Evolutionary conservation across 2,888 invertebrate genomes (phyloP).

Genomic region (Myopa testacea): DNA sequence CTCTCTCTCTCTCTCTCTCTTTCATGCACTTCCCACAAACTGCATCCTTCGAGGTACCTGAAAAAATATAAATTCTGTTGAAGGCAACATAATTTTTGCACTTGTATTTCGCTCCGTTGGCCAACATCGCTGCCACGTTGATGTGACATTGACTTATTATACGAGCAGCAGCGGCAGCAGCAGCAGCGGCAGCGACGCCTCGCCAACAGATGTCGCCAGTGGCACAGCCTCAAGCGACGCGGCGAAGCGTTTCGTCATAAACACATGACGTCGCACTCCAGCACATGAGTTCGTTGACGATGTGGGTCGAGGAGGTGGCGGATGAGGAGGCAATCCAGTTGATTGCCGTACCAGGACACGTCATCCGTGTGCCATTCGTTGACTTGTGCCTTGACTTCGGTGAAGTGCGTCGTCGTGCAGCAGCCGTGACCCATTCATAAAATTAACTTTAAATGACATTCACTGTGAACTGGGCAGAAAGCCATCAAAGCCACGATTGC

Average conservation of each 20-base stretch:
- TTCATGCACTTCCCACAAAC: no score
- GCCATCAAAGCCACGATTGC: constrained; percentile 30
- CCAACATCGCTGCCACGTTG: constrained; percentile 1
- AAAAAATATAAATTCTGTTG: not conserved
- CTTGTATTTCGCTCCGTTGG: not conserved
- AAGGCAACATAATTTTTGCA: constrained; percentile 3
- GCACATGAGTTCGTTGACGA: not conserved
- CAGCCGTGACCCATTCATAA: constrained; percentile 40
- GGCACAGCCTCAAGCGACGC: not conserved
- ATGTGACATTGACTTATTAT: constrained; percentile 36
- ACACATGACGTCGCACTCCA: constrained; percentile 33
- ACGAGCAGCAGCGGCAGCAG: not conserved
- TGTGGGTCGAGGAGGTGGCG: not conserved
- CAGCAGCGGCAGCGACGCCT: not conserved
- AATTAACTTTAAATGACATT: constrained; percentile 37
- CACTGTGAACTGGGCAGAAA: constrained; percentile 29
- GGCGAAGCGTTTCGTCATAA: constrained; percentile 16
- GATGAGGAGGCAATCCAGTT: not conserved
- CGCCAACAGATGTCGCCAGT: constrained; percentile 18
- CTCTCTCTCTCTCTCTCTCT: no score
- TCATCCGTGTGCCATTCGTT: constrained; percentile 7
- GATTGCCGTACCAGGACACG: constrained; percentile 22
- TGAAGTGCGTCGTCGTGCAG: constrained; percentile 31
- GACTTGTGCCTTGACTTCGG: constrained; percentile 27
- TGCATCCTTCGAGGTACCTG: no score